Evolutionary conservation across 2,113 vertebrate genomes (phyloP), one percentile per base, ranked within the genome.

Genomic region (Syngnathoides biaculeatus): DNA sequence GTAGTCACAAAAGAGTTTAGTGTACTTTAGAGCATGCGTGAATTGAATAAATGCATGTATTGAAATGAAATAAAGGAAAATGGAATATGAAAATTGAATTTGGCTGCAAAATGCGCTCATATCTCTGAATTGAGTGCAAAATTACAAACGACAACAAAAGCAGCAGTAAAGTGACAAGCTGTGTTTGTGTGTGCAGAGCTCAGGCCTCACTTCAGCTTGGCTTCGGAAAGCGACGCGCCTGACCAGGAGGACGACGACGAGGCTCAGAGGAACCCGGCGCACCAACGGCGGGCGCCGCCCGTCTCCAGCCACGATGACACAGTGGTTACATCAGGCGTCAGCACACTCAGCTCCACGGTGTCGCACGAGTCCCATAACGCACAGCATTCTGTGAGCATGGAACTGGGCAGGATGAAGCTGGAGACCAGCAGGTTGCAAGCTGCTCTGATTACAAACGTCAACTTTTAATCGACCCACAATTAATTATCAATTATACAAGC

Each of bases 331-430:
- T 99, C 97, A 0, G 97, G 97, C 22, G 95, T 99, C 72, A 99
- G 97, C 94, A 99, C 97, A 0, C 97, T 99, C 86, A 99, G 95
- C 81, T 99, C 97, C 65, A 96, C 94, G 0, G 91, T 96, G 5
- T 99, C 96, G 1, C 95, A 96, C 14, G 94, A 90, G 73, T 98
- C 95, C 57, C 96, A 95, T 58, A 92, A 81, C 27, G 93, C 90
- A 24, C 95, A 96, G 79, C 93, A 93, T 10, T 93, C 94, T 0
- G 91, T 97, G 68, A 96, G 85, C 69, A 90, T 98, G 88, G 94
- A 98, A 86, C 93, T 99, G 45, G 93, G 95, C 50, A 91, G 95
- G 69, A 94, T 99, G 85, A 98, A 98, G 86, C 92, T 99, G 79
- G 95, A 98, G 90, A 98, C 95, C 40, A 98, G 90, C 79, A 95